A percentile compares a stretch with the other conserved stretches of the same genome.
Evolutionary conservation across 2,888 invertebrate species (phyloP).

Genomic region (Coelinius sp.): DNA sequence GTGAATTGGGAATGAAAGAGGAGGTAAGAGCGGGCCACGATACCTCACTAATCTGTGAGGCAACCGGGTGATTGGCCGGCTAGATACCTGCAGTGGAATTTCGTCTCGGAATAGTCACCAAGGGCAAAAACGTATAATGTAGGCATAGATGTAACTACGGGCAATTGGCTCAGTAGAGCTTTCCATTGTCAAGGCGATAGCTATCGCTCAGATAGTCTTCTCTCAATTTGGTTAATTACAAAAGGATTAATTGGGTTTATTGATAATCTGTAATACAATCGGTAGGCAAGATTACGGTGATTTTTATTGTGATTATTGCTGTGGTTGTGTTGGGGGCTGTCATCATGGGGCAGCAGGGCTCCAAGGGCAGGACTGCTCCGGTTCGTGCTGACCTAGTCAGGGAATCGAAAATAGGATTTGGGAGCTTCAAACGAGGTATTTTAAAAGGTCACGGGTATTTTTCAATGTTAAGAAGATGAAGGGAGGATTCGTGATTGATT

Average conservation of each 20-base stretch:
- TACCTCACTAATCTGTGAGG: constrained; percentile 8
- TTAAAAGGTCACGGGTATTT: background rate
- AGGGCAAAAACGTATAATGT: constrained; percentile 36
- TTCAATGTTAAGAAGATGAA: background rate
- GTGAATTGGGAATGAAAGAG: background rate
- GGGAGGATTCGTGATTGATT: no score
- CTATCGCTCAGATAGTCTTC: background rate
- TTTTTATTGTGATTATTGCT: constrained; percentile 1
- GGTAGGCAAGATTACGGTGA: background rate
- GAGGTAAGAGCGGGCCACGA: constrained; percentile 1
- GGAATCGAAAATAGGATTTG: constrained; percentile 66
- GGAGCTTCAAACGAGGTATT: constrained; percentile 67
- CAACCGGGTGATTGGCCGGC: constrained; percentile 36
- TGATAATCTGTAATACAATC: background rate
- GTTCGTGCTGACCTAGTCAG: constrained; percentile 65
- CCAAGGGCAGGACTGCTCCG: constrained; percentile 60
- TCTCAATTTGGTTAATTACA: background rate
- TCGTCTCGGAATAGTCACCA: constrained; percentile 38
- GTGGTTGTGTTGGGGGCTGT: constrained; percentile 18
- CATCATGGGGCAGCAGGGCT: constrained; percentile 67
- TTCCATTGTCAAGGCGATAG: constrained; percentile 33
- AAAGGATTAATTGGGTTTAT: background rate
- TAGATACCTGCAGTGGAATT: constrained; percentile 36
- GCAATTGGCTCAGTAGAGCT: constrained; percentile 32
- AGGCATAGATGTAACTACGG: constrained; percentile 13